Evolutionary conservation across 2,113 vertebrate species (phyloP), one percentile per base, ranked within the genome.

Genomic region (Myrmophylax atrothorax): DNA sequence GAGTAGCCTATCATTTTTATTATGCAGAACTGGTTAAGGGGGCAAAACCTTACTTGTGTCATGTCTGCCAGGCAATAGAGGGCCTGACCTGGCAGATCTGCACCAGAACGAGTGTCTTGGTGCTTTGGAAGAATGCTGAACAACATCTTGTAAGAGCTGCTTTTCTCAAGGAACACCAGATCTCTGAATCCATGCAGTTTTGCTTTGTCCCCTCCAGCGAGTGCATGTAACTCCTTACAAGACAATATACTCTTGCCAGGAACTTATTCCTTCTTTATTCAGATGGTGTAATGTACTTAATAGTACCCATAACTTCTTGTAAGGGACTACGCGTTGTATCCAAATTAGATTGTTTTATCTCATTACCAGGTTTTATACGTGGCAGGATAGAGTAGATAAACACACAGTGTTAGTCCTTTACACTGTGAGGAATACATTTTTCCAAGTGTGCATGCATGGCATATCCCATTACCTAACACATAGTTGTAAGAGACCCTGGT

Each of bases 181-280:
- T 46, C 40, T 80, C 58, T 24, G 59, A 59, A 59, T 50, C 47
- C 18, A n/a, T 5, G 12, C 20, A 49, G 40, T 38, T 68, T 38
- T 68, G n/a, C 26, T 80, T 44, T 69, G n/a, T 18, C 16, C n/a
- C 52, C 59, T 75, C 12, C 46, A 42, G 28, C 0, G 0, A 66
- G 8, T 2, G 6, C 14, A 5, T 18, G 8, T 4, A 11, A 28
- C 52, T 64, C 37, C 18, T 52, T 31, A 42, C 8, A 66, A 63
- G 55, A 62, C 0, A 1, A 80, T 8, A 16, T 1, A 6, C 9
- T 29, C 15, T 1, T 42, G 18, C 46, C 38, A 70, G 14, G 20
- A 88, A 53, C n/a, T 31, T 35, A 33, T 4, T 17, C 35, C 37
- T 29, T 42, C 47, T 35, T 40, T 37, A 29, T 26, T 66, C 56